phyloP scores from a whole-genome alignment of 2,113 vertebrate genomes.

The Cromileptes altivelis region DNA sequence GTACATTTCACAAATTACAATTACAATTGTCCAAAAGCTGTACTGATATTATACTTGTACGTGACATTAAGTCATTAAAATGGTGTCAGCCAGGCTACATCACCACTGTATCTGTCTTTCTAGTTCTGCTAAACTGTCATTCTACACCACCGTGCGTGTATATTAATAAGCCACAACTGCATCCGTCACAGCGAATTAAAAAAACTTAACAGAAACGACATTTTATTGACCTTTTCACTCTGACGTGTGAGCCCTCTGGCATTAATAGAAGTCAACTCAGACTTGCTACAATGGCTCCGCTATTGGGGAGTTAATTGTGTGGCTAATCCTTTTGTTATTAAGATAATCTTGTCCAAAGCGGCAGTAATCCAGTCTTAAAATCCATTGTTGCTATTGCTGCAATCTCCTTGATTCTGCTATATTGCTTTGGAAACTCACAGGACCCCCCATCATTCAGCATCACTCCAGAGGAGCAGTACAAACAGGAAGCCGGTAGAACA shows the following conservation, averaged over 20 bases:
- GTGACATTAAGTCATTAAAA: too few relatives aligned
- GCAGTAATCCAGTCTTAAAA: slow-evolving; percentile 70
- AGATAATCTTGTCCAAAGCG: slow-evolving; percentile 74
- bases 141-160: slow-evolving; percentile 1
- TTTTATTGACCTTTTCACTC: slow-evolving; percentile 74
- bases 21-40: too few relatives aligned
- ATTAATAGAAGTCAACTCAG: slow-evolving; percentile 65
- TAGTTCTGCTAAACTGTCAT: slow-evolving; percentile 20
- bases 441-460: slow-evolving; percentile 90
- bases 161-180: slow-evolving; percentile 54
- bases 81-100: neutral
- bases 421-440: slow-evolving; percentile 78
- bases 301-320: slow-evolving; percentile 76
- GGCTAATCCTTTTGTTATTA: slow-evolving; percentile 81
- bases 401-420: slow-evolving; percentile 52
- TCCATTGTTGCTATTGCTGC: slow-evolving; percentile 56
- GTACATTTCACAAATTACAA: too few relatives aligned
- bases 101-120: neutral
- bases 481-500: slow-evolving; percentile 88
- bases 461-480: slow-evolving; percentile 89
- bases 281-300: slow-evolving; percentile 46
- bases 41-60: too few relatives aligned
- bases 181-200: slow-evolving; percentile 67
- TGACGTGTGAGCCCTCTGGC: slow-evolving; percentile 42
- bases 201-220: slow-evolving; percentile 57